Evolutionary conservation across 1,140 invertebrate genomes (phyloP).

Genomic region (Drosophila virilis): DNA sequence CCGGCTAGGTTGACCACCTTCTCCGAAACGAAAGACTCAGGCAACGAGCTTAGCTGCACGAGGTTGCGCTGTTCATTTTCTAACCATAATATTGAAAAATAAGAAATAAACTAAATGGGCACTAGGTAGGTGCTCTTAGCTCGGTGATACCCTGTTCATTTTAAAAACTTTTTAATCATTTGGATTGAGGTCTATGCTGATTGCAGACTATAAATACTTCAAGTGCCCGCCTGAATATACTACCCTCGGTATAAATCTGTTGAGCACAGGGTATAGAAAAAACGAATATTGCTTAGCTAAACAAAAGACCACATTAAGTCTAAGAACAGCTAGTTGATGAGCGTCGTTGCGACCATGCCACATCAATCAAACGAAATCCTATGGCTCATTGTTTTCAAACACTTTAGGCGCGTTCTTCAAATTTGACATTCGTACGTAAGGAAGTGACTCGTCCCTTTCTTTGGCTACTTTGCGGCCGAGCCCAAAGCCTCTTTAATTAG

Average conservation of each 20-base stretch:
- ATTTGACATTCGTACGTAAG: slow-evolving; percentile 57
- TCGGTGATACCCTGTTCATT: neutral
- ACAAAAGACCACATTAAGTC: slow-evolving; percentile 22
- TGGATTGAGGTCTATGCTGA: too few relatives aligned
- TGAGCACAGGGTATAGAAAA: slow-evolving; percentile 1
- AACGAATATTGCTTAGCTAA: slow-evolving; percentile 5
- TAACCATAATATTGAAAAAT: slow-evolving; percentile 15
- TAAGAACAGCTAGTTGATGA: slow-evolving; percentile 22
- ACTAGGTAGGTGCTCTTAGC: neutral
- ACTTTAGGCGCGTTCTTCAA: slow-evolving; percentile 24
- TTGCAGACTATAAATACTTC: too few relatives aligned
- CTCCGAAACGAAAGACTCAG: slow-evolving; percentile 58
- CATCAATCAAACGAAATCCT: slow-evolving; percentile 65
- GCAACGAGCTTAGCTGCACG: slow-evolving; percentile 41
- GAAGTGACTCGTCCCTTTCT: slow-evolving; percentile 56
- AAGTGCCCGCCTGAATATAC: neutral
- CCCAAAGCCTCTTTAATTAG: slow-evolving; percentile 72
- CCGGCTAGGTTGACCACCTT: slow-evolving; percentile 25
- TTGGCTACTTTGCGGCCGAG: slow-evolving; percentile 25
- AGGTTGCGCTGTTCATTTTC: slow-evolving; percentile 9
- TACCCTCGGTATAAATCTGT: neutral
- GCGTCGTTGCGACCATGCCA: slow-evolving; percentile 16
- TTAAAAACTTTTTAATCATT: too few relatives aligned
- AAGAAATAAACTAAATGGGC: neutral
- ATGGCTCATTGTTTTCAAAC: slow-evolving; percentile 49